Conservation (phyloP, 2,888 invertebrate genomes). For the Diplolepis rosae region DNA sequence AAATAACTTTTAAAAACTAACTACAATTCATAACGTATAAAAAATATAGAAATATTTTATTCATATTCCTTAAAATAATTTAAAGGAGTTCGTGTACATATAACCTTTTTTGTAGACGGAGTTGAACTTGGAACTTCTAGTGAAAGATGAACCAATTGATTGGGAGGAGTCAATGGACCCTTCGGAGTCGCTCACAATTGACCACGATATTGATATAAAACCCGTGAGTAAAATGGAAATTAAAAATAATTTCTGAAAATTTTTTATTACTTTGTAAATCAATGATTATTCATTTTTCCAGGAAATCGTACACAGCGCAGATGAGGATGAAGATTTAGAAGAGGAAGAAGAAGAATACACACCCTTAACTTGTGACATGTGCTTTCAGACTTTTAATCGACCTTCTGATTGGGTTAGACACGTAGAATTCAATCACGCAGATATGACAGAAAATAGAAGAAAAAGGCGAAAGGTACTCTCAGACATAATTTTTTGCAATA, state of each 20-base stretch:
- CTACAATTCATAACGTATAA: no score
- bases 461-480: conserved; percentile 68
- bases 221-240: conserved; percentile 76
- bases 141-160: conserved; percentile 81
- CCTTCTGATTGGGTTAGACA: conserved; percentile 90
- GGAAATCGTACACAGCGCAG: conserved; percentile 73
- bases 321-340: conserved; percentile 75
- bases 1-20: no score
- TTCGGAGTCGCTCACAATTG: conserved; percentile 80
- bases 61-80: not conserved
- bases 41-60: not conserved
- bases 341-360: conserved; percentile 79
- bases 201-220: conserved; percentile 82
- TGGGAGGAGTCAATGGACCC: conserved; percentile 83
- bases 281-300: conserved; percentile 41
- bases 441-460: conserved; percentile 75
- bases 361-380: conserved; percentile 87
- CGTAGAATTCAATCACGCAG: conserved; percentile 84
- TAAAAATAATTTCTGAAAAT: no score
- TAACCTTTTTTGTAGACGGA: conserved; percentile 60
- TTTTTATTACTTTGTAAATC: not conserved
- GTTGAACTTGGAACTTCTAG: conserved; percentile 68
- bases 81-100: not conserved
- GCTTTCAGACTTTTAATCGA: conserved; percentile 87
- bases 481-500: not conserved